A percentile compares a stretch with the other conserved stretches of the same genome.
Conservation (phyloP, 1,140 invertebrate genomes). For the Hormaphis cornu region DNA sequence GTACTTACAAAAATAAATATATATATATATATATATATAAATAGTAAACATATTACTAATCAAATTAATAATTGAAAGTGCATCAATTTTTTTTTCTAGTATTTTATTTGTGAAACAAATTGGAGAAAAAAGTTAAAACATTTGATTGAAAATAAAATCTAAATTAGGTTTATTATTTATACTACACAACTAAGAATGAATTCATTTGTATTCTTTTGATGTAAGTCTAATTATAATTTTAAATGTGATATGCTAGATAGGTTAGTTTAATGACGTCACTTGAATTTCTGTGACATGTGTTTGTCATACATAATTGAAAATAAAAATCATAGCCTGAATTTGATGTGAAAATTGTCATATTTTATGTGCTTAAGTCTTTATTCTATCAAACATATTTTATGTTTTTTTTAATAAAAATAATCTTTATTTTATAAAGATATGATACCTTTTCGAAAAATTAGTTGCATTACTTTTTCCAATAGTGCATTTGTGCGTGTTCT, state of each 20-base stretch:
- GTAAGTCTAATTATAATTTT: slow-evolving; percentile 11
- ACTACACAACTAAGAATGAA: no score
- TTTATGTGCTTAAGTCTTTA: not conserved
- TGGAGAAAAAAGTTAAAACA: no score
- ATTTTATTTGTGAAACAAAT: no score
- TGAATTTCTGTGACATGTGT: slow-evolving; percentile 13
- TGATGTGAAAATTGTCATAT: not conserved
- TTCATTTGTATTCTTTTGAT: slow-evolving; percentile 2
- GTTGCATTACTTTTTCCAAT: slow-evolving; percentile 17
- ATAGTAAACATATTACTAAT: no score
- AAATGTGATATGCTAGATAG: slow-evolving; percentile 25
- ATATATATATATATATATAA: no score
- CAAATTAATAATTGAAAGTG: no score
- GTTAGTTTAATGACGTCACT: slow-evolving; percentile 15
- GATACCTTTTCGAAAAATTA: slow-evolving; percentile 29
- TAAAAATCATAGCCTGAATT: not conserved
- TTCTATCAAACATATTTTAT: not conserved
- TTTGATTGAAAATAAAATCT: no score
- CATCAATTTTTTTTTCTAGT: no score
- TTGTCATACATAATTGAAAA: slow-evolving; percentile 16
- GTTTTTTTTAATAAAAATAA: not conserved
- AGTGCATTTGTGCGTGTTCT: slow-evolving; percentile 17
- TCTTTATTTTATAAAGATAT: not conserved
- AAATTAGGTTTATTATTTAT: no score
- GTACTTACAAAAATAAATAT: no score